Base-by-base conservation (phyloP, 2,113 vertebrate species). In the Lutjanus erythropterus region DNA sequence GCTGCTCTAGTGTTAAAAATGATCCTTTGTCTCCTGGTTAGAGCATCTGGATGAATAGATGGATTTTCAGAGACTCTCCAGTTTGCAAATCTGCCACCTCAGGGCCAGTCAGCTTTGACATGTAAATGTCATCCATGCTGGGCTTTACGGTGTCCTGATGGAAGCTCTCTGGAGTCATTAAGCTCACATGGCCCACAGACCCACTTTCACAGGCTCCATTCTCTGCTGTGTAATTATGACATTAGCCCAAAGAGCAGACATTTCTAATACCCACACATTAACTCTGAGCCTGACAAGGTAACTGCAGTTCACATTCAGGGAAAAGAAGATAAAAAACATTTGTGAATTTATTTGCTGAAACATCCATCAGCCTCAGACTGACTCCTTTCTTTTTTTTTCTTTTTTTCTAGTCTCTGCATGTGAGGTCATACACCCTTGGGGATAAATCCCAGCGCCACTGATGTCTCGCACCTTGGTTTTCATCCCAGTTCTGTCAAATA, bases 241-340 rank as follows among this genome's bases (percentile, higher is more conserved):
- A 86, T 81, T 73, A 80, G 58, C 19, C 21, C 33, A 39, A 69
- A 74, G 35, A 75, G 52, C 74, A 52, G 52, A 69, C 56, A 31
- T 55, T 44, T 59, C 27, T 61, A 73, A 46, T 31, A 25, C 21
- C 35, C 68, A 72, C 52, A 31, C 52, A 64, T 68, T 35, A 64
- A 55, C 68, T 39, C 41, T 33, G 29, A 35, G 46, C 46, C 10
- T 39, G 3, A 80, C 21, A 11, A 15, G 9, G 11, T 31, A 18
- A 47, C 14, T 18, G 9, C 21, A 8, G 33, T 59, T 41, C 25
- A 50, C 25, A 25, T 47, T 56, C 2, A 50, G 31, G 9, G 5
- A n/a, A 16, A 37, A 23, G 50, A 31, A 21, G 6, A 35, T 25
- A 58, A 58, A 21, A 0, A 49, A 29, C 14, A n/a, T n/a, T n/a